Base-by-base conservation (phyloP, 2,113 vertebrate genomes). In the Psettodes erumei region DNA sequence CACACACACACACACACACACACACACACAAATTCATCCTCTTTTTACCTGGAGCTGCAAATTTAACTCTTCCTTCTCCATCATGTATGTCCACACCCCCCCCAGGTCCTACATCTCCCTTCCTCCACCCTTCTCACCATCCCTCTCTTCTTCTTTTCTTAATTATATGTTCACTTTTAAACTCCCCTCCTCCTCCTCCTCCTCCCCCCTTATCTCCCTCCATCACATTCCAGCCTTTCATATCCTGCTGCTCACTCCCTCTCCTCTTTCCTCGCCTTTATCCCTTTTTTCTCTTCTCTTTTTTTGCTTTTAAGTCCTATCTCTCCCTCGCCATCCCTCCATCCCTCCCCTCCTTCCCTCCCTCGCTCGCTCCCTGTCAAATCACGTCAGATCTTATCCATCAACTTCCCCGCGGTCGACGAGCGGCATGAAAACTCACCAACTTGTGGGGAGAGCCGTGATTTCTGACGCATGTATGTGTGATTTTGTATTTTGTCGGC, bases 311-410 rank as follows among this genome's bases (percentile, higher is more conserved):
- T 69, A 77, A 60, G 19, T 59, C 30, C 54, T 30, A 3, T 43
- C 63, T 42, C n/a, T 47, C 30, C 11, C 47, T 62, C 16, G n/a
- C 11, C 48, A 28, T 37, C 16, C 51, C 25, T 4, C 2, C 37
- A 4, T 32, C 50, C 53, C 28, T 16, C 5, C 6, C 62, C 32
- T 21, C 35, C 28, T 56, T 43, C 51, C 47, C 67, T 28, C 64
- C 19, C 42, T n/a, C n/a, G n/a, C n/a, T n/a, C n/a, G n/a, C n/a
- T n/a, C 11, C 58, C 55, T 28, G 51, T 83, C 83, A 69, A 3
- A 63, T 59, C 68, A 6, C 42, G 64, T 82, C 59, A 66, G 54
- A 79, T 82, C 68, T 63, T 62, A 79, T 77, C 77, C 75, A 33
- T 77, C 59, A 59, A 15, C 12, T 11, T 28, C 33, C 47, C 28